These are phyloP conservation scores for Tethea ocularis DNA, from an alignment of 2,888 invertebrate genomes.

Conservation along the genomic window DNA sequence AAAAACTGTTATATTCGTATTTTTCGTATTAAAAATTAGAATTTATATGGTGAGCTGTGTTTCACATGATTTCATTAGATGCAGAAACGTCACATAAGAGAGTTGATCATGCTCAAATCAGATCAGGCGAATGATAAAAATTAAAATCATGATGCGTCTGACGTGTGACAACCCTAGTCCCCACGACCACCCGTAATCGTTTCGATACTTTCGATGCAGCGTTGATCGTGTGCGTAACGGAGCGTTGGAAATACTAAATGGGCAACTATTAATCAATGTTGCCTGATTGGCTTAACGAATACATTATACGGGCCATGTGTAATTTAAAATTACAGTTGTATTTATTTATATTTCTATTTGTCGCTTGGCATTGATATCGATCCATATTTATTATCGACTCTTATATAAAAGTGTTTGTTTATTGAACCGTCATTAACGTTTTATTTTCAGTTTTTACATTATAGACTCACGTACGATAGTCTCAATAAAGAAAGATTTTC, in stretches of 20 bases:
- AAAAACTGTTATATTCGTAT: too few species aligned
- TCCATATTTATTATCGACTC: neutral
- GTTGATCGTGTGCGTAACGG: conserved; percentile 8
- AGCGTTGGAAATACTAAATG: neutral
- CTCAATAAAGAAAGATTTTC: too few species aligned
- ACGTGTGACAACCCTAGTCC: neutral
- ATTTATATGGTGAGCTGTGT: too few species aligned
- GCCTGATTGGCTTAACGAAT: neutral
- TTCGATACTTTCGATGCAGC: conserved; percentile 6
- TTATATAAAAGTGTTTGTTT: too few species aligned
- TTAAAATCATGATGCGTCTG: neutral
- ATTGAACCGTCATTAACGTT: too few species aligned
- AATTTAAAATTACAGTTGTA: conserved; percentile 1
- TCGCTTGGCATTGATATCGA: neutral
- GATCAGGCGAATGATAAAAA: too few species aligned
- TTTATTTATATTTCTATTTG: conserved; percentile 2
- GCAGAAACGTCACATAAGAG: too few species aligned
- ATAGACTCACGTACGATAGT: too few species aligned
- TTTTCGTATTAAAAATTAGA: too few species aligned
- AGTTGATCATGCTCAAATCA: too few species aligned
- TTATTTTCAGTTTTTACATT: too few species aligned
- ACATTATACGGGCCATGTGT: conserved; percentile 7
- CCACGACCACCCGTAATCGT: neutral
- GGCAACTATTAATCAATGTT: conserved; percentile 8
- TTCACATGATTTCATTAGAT: too few species aligned